Evolutionary conservation across 1,140 invertebrate genomes (phyloP).

Genomic region (Cydia fagiglandana): DNA sequence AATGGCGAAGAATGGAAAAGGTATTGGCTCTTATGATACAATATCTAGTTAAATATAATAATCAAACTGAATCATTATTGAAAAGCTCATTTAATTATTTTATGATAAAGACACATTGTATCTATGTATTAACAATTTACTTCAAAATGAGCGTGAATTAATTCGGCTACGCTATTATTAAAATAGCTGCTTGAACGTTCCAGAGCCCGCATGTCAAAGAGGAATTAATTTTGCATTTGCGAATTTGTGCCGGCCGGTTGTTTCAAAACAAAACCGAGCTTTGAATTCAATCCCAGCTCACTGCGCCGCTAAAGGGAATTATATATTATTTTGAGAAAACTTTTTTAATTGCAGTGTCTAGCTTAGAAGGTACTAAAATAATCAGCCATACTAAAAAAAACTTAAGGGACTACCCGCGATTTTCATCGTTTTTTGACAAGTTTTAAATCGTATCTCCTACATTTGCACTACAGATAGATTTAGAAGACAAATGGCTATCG

Average conservation of each 20-base stretch:
- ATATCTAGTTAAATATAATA: too few species aligned
- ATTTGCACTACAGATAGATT: too few species aligned
- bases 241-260: conserved; percentile 21
- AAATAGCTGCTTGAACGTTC: not conserved
- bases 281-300: not conserved
- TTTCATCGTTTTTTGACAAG: too few species aligned
- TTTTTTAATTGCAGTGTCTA: not conserved
- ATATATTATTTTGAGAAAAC: not conserved
- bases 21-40: too few species aligned
- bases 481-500: too few species aligned
- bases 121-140: not conserved
- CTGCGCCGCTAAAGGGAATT: not conserved
- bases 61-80: too few species aligned
- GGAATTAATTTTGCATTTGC: conserved; percentile 26
- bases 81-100: too few species aligned
- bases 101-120: too few species aligned
- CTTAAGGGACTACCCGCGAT: not conserved
- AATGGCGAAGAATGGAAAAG: too few species aligned
- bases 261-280: conserved; percentile 12
- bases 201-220: conserved; percentile 23
- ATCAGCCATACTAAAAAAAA: not conserved
- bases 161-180: not conserved
- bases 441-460: too few species aligned
- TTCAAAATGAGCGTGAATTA: not conserved
- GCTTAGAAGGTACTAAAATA: not conserved